phyloP scores from a whole-genome alignment of 2,888 invertebrate species.

The Latheticus oryzae region DNA sequence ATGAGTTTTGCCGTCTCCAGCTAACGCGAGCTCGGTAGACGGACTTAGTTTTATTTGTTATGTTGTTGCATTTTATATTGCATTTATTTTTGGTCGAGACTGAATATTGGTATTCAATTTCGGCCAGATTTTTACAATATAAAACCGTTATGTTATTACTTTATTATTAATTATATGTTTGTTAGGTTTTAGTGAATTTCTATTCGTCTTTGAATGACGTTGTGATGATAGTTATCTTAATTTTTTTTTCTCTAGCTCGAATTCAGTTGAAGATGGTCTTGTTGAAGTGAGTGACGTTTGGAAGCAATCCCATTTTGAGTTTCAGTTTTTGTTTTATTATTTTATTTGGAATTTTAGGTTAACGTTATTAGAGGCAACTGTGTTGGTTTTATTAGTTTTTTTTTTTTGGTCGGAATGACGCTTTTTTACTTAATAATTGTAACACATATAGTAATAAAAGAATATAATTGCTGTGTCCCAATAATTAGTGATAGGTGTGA shows the following conservation, averaged over 20 bases:
- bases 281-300: conserved; percentile 43
- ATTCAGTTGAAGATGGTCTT: conserved; percentile 57
- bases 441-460: conserved; percentile 53
- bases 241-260: conserved; percentile 59
- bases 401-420: conserved; percentile 47
- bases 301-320: conserved; percentile 33
- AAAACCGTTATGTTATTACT: conserved; percentile 65
- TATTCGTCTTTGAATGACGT: conserved; percentile 58
- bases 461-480: conserved; percentile 65
- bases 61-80: conserved; percentile 65
- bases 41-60: conserved; percentile 62
- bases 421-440: conserved; percentile 53
- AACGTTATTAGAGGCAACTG: conserved; percentile 47
- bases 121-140: conserved; percentile 57
- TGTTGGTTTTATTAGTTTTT: conserved; percentile 56
- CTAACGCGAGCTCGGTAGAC: conserved; percentile 64
- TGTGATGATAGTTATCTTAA: conserved; percentile 60
- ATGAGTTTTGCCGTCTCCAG: conserved; percentile 65
- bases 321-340: conserved; percentile 48
- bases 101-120: conserved; percentile 39
- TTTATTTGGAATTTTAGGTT: conserved; percentile 39
- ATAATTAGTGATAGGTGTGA: conserved; percentile 64
- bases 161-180: conserved; percentile 62
- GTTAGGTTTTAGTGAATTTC: conserved; percentile 65
- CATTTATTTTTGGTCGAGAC: conserved; percentile 56